These are phyloP conservation scores for Heliconius melpomene DNA, from an alignment of 1,140 invertebrate genomes.

Conservation along the genomic window DNA sequence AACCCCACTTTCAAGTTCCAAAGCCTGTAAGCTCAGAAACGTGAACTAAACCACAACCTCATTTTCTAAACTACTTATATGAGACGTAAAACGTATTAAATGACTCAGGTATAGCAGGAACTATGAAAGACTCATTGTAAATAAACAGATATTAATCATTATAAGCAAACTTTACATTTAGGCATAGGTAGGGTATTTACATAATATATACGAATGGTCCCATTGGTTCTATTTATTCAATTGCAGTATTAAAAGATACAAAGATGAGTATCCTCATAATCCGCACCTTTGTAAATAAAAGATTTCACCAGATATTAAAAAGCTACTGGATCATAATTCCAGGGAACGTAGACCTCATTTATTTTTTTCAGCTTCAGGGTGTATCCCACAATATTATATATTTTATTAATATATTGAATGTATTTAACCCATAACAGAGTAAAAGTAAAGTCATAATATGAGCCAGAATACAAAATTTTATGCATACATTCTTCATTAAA, in stretches of 20 bases:
- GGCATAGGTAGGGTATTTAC: not conserved
- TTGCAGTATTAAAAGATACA: not conserved
- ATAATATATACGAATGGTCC: no score
- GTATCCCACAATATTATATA: no score
- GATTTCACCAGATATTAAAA: not conserved
- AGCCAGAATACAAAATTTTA: no score
- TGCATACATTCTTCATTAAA: no score
- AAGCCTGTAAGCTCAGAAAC: slow-evolving; percentile 1
- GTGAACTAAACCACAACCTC: slow-evolving; percentile 32
- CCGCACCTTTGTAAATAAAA: not conserved
- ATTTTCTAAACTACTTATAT: slow-evolving; percentile 12
- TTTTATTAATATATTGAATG: no score
- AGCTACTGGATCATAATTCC: not conserved
- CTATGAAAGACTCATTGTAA: slow-evolving; percentile 16
- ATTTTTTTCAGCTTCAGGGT: not conserved
- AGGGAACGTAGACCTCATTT: no score
- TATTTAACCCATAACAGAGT: no score
- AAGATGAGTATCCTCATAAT: not conserved
- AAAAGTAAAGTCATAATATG: no score
- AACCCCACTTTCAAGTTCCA: slow-evolving; percentile 30
- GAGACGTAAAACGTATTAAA: slow-evolving; percentile 16
- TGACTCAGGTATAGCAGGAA: slow-evolving; percentile 22
- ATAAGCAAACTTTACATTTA: not conserved
- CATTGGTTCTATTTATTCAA: not conserved
- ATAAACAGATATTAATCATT: slow-evolving; percentile 19